Evolutionary conservation across 2,113 vertebrate genomes (phyloP).

Genomic region (Vulpes ferrilata): DNA sequence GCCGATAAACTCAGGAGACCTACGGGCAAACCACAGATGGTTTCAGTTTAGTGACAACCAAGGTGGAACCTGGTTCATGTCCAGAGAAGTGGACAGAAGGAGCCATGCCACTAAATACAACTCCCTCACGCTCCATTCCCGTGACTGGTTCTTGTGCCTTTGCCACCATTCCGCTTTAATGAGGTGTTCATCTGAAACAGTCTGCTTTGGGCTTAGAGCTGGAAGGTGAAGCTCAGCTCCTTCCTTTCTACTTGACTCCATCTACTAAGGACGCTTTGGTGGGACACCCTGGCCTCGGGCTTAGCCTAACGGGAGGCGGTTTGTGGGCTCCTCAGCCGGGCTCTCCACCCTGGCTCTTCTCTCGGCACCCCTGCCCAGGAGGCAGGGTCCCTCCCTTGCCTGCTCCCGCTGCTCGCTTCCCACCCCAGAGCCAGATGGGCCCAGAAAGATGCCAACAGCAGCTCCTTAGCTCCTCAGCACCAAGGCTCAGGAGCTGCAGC

Average conservation of each 20-base stretch:
- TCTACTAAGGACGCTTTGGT: not conserved
- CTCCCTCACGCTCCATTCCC: not conserved
- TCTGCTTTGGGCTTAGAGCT: not conserved
- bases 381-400: not conserved
- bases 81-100: not conserved
- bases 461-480: not conserved
- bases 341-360: not conserved
- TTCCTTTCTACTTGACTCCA: not conserved
- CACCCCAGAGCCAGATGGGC: not conserved
- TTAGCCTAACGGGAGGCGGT: not conserved
- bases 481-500: not conserved
- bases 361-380: not conserved
- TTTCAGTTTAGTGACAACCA: not conserved
- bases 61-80: not conserved
- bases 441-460: not conserved
- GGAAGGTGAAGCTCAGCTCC: not conserved
- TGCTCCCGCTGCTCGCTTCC: not conserved
- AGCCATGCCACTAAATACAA: not conserved
- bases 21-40: constrained; percentile 16
- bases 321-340: not conserved
- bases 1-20: constrained; percentile 56
- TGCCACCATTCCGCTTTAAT: not conserved
- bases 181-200: not conserved
- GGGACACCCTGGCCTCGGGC: not conserved
- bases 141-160: not conserved